A percentile compares a stretch with the other conserved stretches of the same genome.
These are phyloP conservation scores for Anser brachyrhynchus DNA, from an alignment of 2,113 vertebrate species.

Conservation along the genomic window DNA sequence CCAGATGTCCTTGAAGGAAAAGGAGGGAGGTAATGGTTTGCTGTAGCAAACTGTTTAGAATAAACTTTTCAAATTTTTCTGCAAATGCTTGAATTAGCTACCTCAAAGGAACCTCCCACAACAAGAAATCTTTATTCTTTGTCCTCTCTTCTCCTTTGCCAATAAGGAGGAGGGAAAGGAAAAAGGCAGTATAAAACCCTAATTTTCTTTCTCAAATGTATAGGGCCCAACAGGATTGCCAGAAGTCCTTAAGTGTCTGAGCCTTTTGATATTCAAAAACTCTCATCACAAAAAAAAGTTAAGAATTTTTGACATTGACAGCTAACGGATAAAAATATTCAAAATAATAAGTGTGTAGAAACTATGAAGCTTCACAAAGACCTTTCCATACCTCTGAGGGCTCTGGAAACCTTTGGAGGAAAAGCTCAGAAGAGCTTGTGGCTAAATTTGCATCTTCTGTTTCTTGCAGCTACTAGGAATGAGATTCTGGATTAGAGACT, in stretches of 20 bases:
- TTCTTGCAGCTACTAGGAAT: neutral
- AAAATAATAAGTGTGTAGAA: neutral
- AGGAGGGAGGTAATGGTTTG: neutral
- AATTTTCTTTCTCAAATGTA: neutral
- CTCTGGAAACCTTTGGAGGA: neutral
- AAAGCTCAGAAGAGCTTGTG: neutral
- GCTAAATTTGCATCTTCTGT: neutral
- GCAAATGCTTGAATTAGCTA: neutral
- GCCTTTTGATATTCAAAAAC: neutral
- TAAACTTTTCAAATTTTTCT: neutral
- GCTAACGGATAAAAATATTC: neutral
- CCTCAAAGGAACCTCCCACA: neutral
- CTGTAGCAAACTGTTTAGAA: neutral
- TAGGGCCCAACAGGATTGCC: neutral
- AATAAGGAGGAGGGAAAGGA: neutral
- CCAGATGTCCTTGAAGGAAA: conserved; percentile 8
- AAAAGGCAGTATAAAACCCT: neutral
- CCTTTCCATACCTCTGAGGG: neutral
- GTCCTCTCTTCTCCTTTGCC: neutral
- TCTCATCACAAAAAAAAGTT: neutral
- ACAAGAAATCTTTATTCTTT: neutral
- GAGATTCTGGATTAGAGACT: neutral
- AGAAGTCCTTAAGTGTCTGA: neutral
- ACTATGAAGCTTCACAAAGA: neutral
- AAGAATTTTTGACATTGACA: neutral